Conservation (phyloP, 1,140 invertebrate species). For the Plectrocnemia conspersa region DNA sequence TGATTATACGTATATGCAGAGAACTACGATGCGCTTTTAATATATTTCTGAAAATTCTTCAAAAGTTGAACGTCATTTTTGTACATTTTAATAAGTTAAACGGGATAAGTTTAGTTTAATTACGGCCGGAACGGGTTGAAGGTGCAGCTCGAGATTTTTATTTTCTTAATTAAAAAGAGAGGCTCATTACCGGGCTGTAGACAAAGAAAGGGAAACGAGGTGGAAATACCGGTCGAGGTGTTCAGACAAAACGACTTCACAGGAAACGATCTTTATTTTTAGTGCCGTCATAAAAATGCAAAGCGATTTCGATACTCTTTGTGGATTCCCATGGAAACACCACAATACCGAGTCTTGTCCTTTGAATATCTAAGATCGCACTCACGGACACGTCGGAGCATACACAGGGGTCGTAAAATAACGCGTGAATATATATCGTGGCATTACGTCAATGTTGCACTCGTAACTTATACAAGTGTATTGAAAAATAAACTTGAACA, state of each 20-base stretch:
- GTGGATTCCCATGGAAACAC: conserved; percentile 8
- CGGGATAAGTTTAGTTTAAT: conserved; percentile 12
- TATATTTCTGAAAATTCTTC: no score
- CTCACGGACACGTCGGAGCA: no score
- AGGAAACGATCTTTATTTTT: not conserved
- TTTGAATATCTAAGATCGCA: not conserved
- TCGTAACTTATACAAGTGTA: no score
- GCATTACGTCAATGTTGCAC: no score
- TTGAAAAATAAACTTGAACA: no score
- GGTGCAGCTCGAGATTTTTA: conserved; percentile 7
- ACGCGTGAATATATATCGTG: no score
- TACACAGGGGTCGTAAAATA: no score
- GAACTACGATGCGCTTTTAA: no score
- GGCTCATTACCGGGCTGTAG: not conserved
- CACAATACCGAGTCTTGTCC: not conserved
- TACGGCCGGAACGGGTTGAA: not conserved
- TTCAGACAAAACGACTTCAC: not conserved
- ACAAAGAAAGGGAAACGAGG: not conserved
- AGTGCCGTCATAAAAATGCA: conserved; percentile 3
- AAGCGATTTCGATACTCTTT: conserved; percentile 12
- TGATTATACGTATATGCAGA: no score
- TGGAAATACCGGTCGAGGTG: not conserved
- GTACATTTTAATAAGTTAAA: conserved; percentile 20
- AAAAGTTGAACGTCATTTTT: no score
- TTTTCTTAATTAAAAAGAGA: conserved; percentile 9